phyloP scores from a whole-genome alignment of 1,140 invertebrate genomes.

The Melipona quadrifasciata region DNA sequence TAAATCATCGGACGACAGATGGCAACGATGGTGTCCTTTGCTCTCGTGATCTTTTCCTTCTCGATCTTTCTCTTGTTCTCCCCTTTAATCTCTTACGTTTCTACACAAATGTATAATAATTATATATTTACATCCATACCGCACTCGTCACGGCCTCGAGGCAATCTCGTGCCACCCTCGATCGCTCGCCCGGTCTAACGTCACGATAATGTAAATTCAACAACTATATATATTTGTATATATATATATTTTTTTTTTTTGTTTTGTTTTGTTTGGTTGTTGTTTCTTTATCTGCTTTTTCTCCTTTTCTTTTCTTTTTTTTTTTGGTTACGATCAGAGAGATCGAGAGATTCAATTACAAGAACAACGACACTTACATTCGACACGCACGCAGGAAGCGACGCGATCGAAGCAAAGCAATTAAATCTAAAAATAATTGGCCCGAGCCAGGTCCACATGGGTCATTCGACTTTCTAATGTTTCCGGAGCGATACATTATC shows the following conservation, averaged over 20 bases:
- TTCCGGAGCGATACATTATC: not conserved
- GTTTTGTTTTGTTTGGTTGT: not conserved
- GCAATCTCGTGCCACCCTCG: constrained; percentile 43
- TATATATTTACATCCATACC: constrained; percentile 66
- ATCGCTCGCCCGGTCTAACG: constrained; percentile 12
- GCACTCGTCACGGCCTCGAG: constrained; percentile 32
- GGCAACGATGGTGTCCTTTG: constrained; percentile 26
- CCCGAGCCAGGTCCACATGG: not conserved
- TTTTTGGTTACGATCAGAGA: not conserved
- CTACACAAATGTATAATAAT: constrained; percentile 63
- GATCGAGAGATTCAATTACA: not conserved
- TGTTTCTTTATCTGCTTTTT: too few relatives aligned
- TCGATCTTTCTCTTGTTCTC: not conserved
- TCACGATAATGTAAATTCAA: constrained; percentile 44
- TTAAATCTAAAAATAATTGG: constrained; percentile 25
- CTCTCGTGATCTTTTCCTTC: constrained; percentile 4
- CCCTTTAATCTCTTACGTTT: constrained; percentile 33
- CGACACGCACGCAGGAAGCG: not conserved
- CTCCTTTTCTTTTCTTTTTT: too few relatives aligned
- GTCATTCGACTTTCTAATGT: constrained; percentile 4
- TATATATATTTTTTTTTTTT: constrained; percentile 44
- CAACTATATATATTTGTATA: constrained; percentile 38
- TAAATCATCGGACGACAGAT: constrained; percentile 1
- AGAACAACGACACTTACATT: not conserved
- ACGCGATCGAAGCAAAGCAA: not conserved